Evolutionary conservation across 2,113 vertebrate genomes (phyloP).

Genomic region (Orientallactaga bullata): DNA sequence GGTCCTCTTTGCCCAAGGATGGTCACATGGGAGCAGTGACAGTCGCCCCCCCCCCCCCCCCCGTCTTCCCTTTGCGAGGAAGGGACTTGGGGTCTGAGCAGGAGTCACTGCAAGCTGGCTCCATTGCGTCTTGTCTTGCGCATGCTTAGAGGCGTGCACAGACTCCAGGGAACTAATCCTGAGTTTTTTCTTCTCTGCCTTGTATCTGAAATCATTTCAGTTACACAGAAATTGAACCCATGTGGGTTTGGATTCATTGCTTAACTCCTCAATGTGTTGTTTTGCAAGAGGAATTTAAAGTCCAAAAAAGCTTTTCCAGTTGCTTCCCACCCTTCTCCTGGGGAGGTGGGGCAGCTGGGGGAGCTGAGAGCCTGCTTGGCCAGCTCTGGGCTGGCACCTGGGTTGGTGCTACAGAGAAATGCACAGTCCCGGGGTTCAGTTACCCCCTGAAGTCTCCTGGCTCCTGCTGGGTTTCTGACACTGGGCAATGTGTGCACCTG

Average conservation of each 20-base stretch:
- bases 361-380: neutral
- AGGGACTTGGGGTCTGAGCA: neutral
- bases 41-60: no score
- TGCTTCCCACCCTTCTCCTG: neutral
- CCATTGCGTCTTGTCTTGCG: neutral
- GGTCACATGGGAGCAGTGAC: neutral
- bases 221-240: conserved; percentile 75
- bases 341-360: neutral
- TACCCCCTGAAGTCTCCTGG: neutral
- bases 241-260: conserved; percentile 66
- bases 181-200: neutral
- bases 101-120: fast-evolving
- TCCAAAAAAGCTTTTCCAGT: conserved; percentile 2
- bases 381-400: neutral
- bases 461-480: neutral
- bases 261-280: conserved; percentile 61
- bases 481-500: neutral
- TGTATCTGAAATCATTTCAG: conserved; percentile 48
- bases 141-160: neutral
- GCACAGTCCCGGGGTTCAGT: fast-evolving
- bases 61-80: fast-evolving
- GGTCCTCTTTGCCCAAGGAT: neutral
- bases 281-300: conserved; percentile 56
- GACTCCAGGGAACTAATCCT: neutral
- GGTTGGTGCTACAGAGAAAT: fast-evolving